Conservation (phyloP, 2,113 vertebrate genomes). For the Sarotherodon lohbergeri region DNA sequence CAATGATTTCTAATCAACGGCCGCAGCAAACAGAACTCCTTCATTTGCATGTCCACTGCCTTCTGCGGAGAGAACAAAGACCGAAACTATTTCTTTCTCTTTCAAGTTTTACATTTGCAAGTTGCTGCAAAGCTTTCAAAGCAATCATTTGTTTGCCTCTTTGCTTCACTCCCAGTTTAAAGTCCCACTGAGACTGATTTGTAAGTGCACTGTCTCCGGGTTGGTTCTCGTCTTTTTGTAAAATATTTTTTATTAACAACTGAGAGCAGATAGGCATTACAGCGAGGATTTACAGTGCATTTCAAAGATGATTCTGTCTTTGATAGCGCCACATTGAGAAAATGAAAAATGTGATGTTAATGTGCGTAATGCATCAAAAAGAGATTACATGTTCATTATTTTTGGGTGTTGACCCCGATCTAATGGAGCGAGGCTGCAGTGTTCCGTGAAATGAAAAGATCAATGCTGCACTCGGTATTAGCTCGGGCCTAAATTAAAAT, state of each 20-base stretch:
- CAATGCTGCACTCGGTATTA: not conserved
- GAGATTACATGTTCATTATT: slow-evolving; percentile 1
- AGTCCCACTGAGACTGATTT: not conserved
- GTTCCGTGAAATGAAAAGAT: not conserved
- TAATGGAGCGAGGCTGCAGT: not conserved
- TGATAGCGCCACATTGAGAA: not conserved
- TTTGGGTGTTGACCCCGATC: slow-evolving; percentile 2
- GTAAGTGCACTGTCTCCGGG: not conserved
- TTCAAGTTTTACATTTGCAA: not conserved
- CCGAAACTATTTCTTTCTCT: not conserved
- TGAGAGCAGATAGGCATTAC: not conserved
- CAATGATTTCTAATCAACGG: not conserved
- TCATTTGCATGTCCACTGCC: not conserved
- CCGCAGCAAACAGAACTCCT: not conserved
- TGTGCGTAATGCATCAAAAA: not conserved
- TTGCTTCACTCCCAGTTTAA: not conserved
- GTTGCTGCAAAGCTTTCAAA: not conserved
- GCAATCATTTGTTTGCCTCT: not conserved
- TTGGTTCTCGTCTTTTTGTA: not conserved
- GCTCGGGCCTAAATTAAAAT: not conserved
- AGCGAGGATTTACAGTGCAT: not conserved
- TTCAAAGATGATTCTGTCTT: not conserved
- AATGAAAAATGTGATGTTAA: not conserved
- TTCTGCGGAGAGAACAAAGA: not conserved
- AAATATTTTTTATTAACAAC: not conserved